A percentile compares a stretch with the other conserved stretches of the same genome.
Evolutionary conservation across 2,113 vertebrate species (phyloP).

Genomic region (Oreotragus oreotragus): DNA sequence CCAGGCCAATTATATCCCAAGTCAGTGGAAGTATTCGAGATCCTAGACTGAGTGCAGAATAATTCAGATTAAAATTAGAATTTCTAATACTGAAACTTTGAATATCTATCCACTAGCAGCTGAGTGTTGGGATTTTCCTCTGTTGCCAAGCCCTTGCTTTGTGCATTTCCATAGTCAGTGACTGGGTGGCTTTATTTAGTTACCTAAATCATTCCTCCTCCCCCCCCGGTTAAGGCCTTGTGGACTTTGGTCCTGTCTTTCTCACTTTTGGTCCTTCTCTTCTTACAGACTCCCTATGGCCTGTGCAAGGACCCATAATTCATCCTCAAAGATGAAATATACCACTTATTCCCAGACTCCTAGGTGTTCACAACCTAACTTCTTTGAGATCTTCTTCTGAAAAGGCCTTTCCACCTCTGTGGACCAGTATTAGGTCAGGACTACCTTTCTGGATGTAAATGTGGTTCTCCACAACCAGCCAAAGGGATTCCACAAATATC

Average conservation of each 20-base stretch:
- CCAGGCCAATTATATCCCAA: neutral
- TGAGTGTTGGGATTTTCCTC: neutral
- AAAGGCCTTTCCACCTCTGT: neutral
- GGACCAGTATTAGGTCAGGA: neutral
- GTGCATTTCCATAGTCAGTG: neutral
- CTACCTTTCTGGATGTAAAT: accelerated
- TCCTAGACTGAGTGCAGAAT: neutral
- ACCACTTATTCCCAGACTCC: too few species aligned
- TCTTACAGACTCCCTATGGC: neutral
- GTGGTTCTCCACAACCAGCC: neutral
- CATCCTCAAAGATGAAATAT: accelerated
- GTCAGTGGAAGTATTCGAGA: neutral
- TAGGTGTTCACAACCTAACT: neutral
- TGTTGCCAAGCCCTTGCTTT: neutral
- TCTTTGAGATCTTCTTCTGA: neutral
- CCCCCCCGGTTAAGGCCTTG: accelerated
- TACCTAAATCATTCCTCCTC: neutral
- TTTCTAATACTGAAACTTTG: neutral
- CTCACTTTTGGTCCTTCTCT: too few species aligned
- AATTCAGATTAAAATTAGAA: neutral
- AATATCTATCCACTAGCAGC: neutral
- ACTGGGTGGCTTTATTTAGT: neutral
- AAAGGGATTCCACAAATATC: neutral
- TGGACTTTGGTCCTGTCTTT: neutral
- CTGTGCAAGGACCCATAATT: neutral